A percentile compares a stretch with the other conserved stretches of the same genome.
Conservation (phyloP, 2,888 invertebrate genomes). For the Xanthorhoe designata region DNA sequence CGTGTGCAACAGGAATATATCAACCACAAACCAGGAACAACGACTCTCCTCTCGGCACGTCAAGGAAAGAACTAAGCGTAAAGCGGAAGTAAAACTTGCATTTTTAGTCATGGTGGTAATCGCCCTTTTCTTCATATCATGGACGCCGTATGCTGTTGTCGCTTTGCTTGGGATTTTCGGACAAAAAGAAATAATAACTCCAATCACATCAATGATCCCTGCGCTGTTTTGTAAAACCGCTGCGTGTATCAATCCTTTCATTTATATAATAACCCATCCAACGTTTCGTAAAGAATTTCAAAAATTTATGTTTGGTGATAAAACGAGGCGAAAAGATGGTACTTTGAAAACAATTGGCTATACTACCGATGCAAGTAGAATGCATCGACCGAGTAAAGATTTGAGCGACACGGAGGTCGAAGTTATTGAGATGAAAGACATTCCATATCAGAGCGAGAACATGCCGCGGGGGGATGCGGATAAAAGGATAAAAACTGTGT, state of each 20-base stretch:
- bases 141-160: constrained; percentile 93
- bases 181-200: constrained; percentile 87
- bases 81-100: constrained; percentile 90
- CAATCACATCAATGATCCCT: constrained; percentile 90
- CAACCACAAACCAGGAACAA: constrained; percentile 76
- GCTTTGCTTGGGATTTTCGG: constrained; percentile 90
- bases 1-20: constrained; percentile 77
- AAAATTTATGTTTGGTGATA: constrained; percentile 72
- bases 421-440: constrained; percentile 82
- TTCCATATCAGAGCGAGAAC: constrained; percentile 65
- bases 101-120: constrained; percentile 89
- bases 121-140: constrained; percentile 90
- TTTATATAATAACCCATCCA: constrained; percentile 93
- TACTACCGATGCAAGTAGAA: constrained; percentile 62
- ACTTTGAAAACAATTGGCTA: constrained; percentile 71
- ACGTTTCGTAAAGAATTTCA: constrained; percentile 88
- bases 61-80: constrained; percentile 87
- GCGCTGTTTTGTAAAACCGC: constrained; percentile 93
- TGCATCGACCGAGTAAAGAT: constrained; percentile 71
- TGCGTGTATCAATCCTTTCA: constrained; percentile 92
- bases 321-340: constrained; percentile 70
- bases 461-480: constrained; percentile 42
- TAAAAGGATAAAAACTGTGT: constrained; percentile 62
- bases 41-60: constrained; percentile 83
- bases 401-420: constrained; percentile 82